These are phyloP conservation scores for Leucoraja ocellata DNA, from an alignment of 2,797 vertebrate species.

Conservation along the genomic window DNA sequence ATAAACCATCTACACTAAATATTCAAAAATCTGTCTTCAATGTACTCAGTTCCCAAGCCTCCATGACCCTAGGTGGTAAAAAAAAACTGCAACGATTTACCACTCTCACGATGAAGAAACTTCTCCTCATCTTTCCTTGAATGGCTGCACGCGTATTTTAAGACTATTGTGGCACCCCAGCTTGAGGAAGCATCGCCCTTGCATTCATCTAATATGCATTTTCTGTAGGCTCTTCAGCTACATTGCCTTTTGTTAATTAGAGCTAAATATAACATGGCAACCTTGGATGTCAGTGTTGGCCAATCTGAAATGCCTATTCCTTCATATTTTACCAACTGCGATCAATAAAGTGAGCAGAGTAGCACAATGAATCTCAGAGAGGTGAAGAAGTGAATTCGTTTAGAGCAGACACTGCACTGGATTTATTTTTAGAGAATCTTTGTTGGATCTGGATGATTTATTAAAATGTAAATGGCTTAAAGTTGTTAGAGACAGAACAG, in stretches of 20 bases:
- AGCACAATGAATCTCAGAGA: conserved; percentile 4
- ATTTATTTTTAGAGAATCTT: conserved; percentile 21
- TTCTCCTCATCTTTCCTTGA: no score
- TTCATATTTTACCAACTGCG: not conserved
- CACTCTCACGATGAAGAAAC: no score
- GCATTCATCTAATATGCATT: no score
- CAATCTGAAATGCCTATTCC: not conserved
- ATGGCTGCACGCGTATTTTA: no score
- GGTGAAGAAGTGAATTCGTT: not conserved
- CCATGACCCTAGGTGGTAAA: no score
- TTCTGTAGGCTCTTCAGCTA: not conserved
- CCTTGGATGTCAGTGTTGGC: not conserved
- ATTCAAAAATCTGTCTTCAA: no score
- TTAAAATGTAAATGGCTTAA: not conserved
- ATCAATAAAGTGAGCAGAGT: not conserved
- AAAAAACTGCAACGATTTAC: no score
- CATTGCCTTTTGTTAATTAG: not conserved
- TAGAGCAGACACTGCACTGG: not conserved
- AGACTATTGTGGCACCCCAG: no score
- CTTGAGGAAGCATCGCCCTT: no score
- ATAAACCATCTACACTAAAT: no score
- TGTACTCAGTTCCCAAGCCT: no score
- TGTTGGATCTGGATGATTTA: not conserved
- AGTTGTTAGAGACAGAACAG: not conserved
- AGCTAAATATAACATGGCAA: not conserved